Evolutionary conservation across 2,113 vertebrate species (phyloP).

Genomic region (Anas platyrhynchos): DNA sequence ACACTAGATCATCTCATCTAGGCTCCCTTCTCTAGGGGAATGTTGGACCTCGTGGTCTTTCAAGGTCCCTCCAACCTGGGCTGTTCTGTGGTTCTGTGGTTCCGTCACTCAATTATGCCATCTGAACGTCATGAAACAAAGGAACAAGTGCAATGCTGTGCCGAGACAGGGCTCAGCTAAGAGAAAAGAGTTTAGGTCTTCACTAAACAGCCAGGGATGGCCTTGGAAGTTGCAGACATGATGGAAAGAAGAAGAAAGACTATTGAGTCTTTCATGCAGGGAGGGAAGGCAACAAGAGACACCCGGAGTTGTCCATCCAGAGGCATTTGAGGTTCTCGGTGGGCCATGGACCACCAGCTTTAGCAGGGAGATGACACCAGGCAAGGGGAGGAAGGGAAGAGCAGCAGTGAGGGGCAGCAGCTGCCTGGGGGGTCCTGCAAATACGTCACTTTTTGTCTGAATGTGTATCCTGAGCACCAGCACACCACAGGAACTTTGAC

Average conservation of each 20-base stretch:
- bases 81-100: neutral
- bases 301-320: too few species aligned
- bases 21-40: neutral
- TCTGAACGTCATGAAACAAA: neutral
- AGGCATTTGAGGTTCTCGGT: too few species aligned
- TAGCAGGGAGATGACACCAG: too few species aligned
- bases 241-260: neutral
- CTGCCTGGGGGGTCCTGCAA: too few species aligned
- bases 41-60: neutral
- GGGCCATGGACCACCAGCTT: too few species aligned
- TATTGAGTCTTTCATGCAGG: neutral
- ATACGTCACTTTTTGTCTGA: too few species aligned
- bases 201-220: neutral
- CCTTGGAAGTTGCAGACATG: neutral
- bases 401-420: too few species aligned
- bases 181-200: neutral
- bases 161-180: too few species aligned
- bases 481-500: too few species aligned
- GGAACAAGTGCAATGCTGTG: accelerated
- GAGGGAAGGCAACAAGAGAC: neutral
- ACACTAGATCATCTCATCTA: neutral
- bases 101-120: neutral
- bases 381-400: too few species aligned
- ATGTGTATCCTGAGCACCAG: too few species aligned
- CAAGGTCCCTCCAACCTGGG: neutral